A percentile compares a stretch with the other conserved stretches of the same genome.
Evolutionary conservation across 2,797 vertebrate genomes (phyloP).

Genomic region (Falco cherrug): DNA sequence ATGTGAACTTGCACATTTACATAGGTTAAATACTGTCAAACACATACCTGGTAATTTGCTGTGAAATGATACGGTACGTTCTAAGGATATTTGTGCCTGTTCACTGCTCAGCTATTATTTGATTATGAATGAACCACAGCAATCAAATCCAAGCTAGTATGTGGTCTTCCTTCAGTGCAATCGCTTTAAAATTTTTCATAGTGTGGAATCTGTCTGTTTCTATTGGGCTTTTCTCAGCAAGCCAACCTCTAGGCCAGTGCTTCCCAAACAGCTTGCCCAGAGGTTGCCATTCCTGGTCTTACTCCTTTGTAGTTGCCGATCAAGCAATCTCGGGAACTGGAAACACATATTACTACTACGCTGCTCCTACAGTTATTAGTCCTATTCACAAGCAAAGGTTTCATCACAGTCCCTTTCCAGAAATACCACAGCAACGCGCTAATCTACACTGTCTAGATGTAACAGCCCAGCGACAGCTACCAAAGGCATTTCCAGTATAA

Average conservation of each 20-base stretch:
- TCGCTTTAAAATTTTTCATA: neutral
- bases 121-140: neutral
- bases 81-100: neutral
- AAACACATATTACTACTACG: neutral
- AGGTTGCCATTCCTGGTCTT: neutral
- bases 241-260: neutral
- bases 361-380: neutral
- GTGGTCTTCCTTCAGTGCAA: neutral
- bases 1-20: constrained; percentile 11
- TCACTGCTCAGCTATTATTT: neutral
- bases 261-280: neutral
- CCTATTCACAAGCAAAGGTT: neutral
- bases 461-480: neutral
- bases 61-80: neutral
- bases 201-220: neutral
- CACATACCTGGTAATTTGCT: neutral
- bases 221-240: neutral
- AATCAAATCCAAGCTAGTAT: neutral
- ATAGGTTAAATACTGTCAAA: constrained; percentile 4
- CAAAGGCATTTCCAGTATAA: neutral
- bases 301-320: neutral
- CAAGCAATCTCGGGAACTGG: neutral
- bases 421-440: neutral
- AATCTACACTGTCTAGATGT: neutral
- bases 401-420: neutral